Percentiles rank a stretch among this genome's conserved stretches.
These are phyloP conservation scores for Myrmecobius fasciatus DNA, from an alignment of 2,113 vertebrate species.

Conservation along the genomic window DNA sequence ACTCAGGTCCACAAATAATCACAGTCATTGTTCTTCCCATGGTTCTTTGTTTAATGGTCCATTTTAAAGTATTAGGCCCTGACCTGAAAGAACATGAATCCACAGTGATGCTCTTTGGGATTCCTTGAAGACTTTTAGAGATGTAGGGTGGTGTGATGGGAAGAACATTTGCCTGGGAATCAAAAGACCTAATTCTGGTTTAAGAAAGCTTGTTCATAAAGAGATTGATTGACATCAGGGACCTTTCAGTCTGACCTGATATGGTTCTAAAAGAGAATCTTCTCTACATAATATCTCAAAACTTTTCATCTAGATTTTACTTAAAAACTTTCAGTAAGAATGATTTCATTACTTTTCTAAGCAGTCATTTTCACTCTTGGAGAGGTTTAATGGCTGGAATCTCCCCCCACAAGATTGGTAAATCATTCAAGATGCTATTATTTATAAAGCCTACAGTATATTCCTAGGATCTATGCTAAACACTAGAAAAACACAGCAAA, in stretches of 20 bases:
- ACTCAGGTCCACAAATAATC: too few species aligned
- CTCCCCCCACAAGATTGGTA: neutral
- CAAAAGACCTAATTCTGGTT: neutral
- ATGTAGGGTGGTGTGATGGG: neutral
- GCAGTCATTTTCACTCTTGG: neutral
- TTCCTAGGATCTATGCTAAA: neutral
- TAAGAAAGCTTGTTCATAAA: neutral
- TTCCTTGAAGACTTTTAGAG: neutral
- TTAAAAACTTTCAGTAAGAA: neutral
- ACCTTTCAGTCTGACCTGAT: neutral
- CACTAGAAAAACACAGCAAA: neutral
- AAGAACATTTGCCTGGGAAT: neutral
- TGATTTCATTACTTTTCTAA: neutral
- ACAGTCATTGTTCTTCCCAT: neutral
- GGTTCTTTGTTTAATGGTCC: neutral
- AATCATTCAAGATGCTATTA: neutral
- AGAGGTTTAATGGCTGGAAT: neutral
- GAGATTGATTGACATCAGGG: neutral
- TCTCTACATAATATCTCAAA: neutral
- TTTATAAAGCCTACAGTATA: neutral
- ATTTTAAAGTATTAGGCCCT: neutral
- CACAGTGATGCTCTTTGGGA: neutral
- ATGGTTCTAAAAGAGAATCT: neutral
- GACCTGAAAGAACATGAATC: neutral
- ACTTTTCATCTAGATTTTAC: neutral